phyloP scores from a whole-genome alignment of 2,797 vertebrate genomes.

The Apogon talboti region DNA sequence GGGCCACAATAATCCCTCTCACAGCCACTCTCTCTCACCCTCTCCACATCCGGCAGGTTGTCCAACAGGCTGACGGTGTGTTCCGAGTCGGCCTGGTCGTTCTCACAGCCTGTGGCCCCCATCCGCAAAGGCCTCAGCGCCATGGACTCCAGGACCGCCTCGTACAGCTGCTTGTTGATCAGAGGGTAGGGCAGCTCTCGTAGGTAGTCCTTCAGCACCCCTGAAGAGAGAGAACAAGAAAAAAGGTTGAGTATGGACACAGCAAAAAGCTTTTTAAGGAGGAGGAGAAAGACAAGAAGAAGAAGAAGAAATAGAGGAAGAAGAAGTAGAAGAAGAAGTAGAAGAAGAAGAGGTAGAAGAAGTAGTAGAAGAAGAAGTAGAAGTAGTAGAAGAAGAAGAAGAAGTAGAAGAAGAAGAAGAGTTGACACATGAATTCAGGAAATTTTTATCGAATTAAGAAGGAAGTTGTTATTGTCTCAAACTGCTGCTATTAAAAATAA shows the following conservation, averaged over 20 bases:
- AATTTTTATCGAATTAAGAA: no score
- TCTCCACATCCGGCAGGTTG: slow-evolving; percentile 92
- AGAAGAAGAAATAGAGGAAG: no score
- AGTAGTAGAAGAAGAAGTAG: no score
- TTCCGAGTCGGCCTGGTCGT: slow-evolving; percentile 88
- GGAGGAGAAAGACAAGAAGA: no score
- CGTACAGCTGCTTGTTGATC: slow-evolving; percentile 94
- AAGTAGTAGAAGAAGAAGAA: no score
- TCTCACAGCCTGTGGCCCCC: slow-evolving; percentile 88
- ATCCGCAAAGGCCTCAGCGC: slow-evolving; percentile 90
- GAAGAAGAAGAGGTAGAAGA: no score
- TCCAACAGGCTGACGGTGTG: slow-evolving; percentile 88
- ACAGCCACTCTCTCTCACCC: slow-evolving; percentile 81
- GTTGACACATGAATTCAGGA: no score
- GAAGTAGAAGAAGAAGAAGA: no score
- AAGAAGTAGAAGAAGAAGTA: no score
- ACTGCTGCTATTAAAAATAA: no score
- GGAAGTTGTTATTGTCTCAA: no score
- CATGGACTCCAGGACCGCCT: slow-evolving; percentile 93
- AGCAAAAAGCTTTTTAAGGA: no score
- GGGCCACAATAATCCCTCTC: slow-evolving; percentile 31
- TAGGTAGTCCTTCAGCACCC: slow-evolving; percentile 97
- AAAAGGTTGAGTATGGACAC: neutral
- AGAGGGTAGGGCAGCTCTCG: slow-evolving; percentile 95
- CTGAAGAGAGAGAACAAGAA: slow-evolving; percentile 69